Evolutionary conservation across 2,113 vertebrate species (phyloP).

Genomic region (Chaetops frenatus): DNA sequence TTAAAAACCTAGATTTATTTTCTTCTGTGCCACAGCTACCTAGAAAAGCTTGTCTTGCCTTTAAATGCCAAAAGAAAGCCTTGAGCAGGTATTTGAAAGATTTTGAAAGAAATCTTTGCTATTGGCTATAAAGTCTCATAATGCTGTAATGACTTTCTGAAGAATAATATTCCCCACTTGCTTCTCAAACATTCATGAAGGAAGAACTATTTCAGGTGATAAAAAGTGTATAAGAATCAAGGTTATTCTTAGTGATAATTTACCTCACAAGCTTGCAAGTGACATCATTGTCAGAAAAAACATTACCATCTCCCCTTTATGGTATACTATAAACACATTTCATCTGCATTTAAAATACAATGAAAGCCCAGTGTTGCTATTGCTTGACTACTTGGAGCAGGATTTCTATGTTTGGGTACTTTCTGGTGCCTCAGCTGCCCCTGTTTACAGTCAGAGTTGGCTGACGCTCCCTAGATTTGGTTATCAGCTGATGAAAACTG

Average conservation of each 20-base stretch:
- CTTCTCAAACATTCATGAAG: constrained; percentile 29
- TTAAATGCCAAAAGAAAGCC: background rate
- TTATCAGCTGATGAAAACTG: background rate
- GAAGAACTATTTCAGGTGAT: background rate
- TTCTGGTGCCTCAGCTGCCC: background rate
- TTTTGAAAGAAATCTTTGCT: background rate
- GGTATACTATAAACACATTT: background rate
- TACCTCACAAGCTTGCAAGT: background rate
- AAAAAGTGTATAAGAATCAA: background rate
- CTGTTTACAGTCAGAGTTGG: background rate
- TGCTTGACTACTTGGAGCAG: background rate
- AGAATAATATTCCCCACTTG: background rate
- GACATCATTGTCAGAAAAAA: background rate
- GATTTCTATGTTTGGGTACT: background rate
- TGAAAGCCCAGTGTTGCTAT: background rate
- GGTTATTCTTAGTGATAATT: background rate
- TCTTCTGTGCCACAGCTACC: background rate
- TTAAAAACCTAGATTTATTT: background rate
- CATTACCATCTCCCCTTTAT: background rate
- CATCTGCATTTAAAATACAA: background rate
- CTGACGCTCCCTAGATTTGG: background rate
- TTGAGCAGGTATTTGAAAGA: background rate
- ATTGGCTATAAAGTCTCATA: constrained; percentile 45
- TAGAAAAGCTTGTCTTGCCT: background rate
- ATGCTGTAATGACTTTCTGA: constrained; percentile 23